phyloP scores from a whole-genome alignment of 2,888 invertebrate species.

The Merodon equestris region DNA sequence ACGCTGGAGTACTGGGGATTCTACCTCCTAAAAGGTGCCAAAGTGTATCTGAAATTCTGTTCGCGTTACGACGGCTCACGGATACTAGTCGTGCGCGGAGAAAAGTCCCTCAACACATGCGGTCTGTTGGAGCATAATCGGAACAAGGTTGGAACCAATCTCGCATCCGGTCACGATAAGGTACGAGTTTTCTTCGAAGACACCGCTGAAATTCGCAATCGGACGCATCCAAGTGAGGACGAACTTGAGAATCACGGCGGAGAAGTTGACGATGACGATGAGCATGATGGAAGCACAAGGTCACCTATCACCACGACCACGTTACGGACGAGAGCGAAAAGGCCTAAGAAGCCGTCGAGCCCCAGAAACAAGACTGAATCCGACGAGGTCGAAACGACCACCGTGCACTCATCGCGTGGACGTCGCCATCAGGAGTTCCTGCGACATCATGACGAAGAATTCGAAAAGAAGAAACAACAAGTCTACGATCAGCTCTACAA shows the following conservation, averaged over 20 bases:
- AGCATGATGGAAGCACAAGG: slow-evolving; percentile 21
- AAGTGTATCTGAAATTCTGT: slow-evolving; percentile 88
- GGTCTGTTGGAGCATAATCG: slow-evolving; percentile 86
- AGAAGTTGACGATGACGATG: slow-evolving; percentile 74
- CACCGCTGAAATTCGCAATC: slow-evolving; percentile 79
- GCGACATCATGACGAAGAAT: slow-evolving; percentile 38
- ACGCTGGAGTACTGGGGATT: slow-evolving; percentile 94
- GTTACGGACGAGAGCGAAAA: slow-evolving; percentile 68
- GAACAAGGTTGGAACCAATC: slow-evolving; percentile 82
- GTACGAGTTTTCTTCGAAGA: slow-evolving; percentile 82
- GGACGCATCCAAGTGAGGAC: slow-evolving; percentile 60
- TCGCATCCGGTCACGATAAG: slow-evolving; percentile 76
- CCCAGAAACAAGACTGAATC: slow-evolving; percentile 56
- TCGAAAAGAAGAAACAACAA: slow-evolving; percentile 71
- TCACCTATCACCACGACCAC: slow-evolving; percentile 20
- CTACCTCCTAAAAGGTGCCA: slow-evolving; percentile 88
- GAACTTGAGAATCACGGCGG: slow-evolving; percentile 77
- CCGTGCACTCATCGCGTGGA: slow-evolving; percentile 11
- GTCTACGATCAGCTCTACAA: slow-evolving; percentile 74
- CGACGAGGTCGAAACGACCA: slow-evolving; percentile 17
- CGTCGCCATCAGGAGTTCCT: slow-evolving; percentile 33
- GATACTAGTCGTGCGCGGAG: slow-evolving; percentile 89
- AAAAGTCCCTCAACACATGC: slow-evolving; percentile 87
- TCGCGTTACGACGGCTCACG: slow-evolving; percentile 89
- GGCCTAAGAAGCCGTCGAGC: slow-evolving; percentile 70